Percentiles rank a stretch among this genome's conserved stretches.
These are phyloP conservation scores for Reticulitermes lucifugus DNA, from an alignment of 2,888 invertebrate species.

Conservation along the genomic window DNA sequence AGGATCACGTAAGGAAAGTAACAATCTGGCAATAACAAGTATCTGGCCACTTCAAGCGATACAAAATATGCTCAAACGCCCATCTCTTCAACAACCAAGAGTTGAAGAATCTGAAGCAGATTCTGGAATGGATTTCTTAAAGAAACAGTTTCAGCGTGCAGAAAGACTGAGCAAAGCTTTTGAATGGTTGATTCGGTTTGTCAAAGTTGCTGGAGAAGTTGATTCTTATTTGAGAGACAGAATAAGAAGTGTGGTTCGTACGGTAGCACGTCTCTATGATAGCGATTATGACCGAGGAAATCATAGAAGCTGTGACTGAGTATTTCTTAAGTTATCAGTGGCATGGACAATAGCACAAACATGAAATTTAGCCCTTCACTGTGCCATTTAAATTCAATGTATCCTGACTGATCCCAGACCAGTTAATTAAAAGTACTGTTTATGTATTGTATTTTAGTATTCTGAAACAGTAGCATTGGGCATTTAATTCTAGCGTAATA, in stretches of 20 bases:
- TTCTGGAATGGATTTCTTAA: not conserved
- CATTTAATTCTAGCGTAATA: no score
- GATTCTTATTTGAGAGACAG: constrained; percentile 66
- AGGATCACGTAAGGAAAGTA: not conserved
- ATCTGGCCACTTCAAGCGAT: not conserved
- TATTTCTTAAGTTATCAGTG: no score
- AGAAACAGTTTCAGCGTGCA: constrained; percentile 2
- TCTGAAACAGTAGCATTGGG: no score
- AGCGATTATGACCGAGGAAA: no score
- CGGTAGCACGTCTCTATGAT: constrained; percentile 9
- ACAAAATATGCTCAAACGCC: not conserved
- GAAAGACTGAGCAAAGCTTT: constrained; percentile 64
- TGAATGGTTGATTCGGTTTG: constrained; percentile 65
- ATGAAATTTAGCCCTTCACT: no score
- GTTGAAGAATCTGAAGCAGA: not conserved
- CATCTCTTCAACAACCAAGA: not conserved
- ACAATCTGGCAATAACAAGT: not conserved
- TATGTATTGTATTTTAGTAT: no score
- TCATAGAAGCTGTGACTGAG: no score
- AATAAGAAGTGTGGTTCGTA: constrained; percentile 10
- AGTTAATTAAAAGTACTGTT: no score
- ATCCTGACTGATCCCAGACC: no score
- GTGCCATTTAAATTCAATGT: no score
- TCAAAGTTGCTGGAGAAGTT: constrained; percentile 66
- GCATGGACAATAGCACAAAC: no score